phyloP scores from a whole-genome alignment of 1,140 invertebrate species.

The Drosophila nigromelanica region DNA sequence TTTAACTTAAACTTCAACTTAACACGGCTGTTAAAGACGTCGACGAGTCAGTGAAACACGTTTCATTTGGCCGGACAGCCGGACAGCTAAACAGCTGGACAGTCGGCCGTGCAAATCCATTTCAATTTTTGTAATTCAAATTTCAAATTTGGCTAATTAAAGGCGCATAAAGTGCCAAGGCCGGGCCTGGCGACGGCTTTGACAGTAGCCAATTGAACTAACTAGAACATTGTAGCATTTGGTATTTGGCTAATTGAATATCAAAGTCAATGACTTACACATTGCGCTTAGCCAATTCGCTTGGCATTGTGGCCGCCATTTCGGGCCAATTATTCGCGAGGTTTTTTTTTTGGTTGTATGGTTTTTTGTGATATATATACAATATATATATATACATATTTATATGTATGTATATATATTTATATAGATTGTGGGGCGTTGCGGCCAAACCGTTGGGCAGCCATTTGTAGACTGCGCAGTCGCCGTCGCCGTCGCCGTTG shows the following conservation, averaged over 20 bases:
- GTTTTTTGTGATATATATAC: slow-evolving; percentile 30
- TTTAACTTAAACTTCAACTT: slow-evolving; percentile 49
- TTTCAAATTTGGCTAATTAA: slow-evolving; percentile 76
- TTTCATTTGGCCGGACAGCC: slow-evolving; percentile 50
- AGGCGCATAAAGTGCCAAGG: slow-evolving; percentile 75
- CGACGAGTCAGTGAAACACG: slow-evolving; percentile 46
- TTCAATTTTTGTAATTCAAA: slow-evolving; percentile 16
- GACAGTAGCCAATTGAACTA: slow-evolving; percentile 67
- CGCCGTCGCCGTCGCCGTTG: slow-evolving; percentile 6
- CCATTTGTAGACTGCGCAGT: slow-evolving; percentile 28
- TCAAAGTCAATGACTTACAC: slow-evolving; percentile 81
- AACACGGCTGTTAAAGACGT: slow-evolving; percentile 32
- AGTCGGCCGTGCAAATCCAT: slow-evolving; percentile 25
- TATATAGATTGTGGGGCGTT: slow-evolving; percentile 24
- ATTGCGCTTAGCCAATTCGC: slow-evolving; percentile 59
- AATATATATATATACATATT: background rate
- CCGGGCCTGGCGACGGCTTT: slow-evolving; percentile 58
- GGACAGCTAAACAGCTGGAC: slow-evolving; percentile 11
- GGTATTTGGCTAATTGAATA: slow-evolving; percentile 78
- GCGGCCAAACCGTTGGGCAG: slow-evolving; percentile 66
- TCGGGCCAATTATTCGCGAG: slow-evolving; percentile 70
- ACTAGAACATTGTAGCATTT: slow-evolving; percentile 65
- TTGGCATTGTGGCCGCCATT: slow-evolving; percentile 64
- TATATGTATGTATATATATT: background rate
- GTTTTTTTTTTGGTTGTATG: slow-evolving; percentile 1